These are phyloP conservation scores for Speoplatyrhinus poulsoni DNA, from an alignment of 2,113 vertebrate genomes.

Conservation along the genomic window DNA sequence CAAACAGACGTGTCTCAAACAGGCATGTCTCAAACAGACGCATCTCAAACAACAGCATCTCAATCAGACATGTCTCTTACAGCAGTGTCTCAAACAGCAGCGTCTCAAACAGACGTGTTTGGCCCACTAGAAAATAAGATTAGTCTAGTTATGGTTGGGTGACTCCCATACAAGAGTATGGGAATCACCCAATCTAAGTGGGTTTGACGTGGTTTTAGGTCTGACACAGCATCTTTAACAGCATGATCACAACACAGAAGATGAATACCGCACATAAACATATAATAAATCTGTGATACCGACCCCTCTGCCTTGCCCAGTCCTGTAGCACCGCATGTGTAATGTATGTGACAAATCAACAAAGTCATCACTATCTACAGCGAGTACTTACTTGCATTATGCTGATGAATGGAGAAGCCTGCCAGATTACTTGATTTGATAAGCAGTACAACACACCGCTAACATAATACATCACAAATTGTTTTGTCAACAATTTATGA, in stretches of 20 bases:
- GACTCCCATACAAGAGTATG: too few species aligned
- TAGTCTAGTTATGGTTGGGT: too few species aligned
- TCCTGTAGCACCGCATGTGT: conserved; percentile 54
- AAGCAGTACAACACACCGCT: conserved; percentile 80
- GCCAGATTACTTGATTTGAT: conserved; percentile 84
- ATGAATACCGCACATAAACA: conserved; percentile 28
- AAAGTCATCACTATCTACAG: conserved; percentile 71
- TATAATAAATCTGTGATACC: conserved; percentile 47
- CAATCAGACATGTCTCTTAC: too few species aligned
- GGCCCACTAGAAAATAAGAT: too few species aligned
- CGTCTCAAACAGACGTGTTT: too few species aligned
- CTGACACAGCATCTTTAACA: conserved; percentile 2
- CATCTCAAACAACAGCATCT: too few species aligned
- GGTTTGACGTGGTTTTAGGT: too few species aligned
- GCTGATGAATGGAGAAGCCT: conserved; percentile 77
- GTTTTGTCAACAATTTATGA: conserved; percentile 86
- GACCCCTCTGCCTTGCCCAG: conserved; percentile 26
- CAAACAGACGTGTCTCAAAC: too few species aligned
- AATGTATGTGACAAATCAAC: conserved; percentile 59
- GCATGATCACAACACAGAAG: conserved; percentile 10
- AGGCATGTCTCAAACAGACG: too few species aligned
- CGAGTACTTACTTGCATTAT: conserved; percentile 70
- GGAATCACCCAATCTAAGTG: too few species aligned
- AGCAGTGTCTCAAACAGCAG: too few species aligned
- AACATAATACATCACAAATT: conserved; percentile 85